phyloP scores from a whole-genome alignment of 2,888 invertebrate genomes.

The Nomada hirtipes region DNA sequence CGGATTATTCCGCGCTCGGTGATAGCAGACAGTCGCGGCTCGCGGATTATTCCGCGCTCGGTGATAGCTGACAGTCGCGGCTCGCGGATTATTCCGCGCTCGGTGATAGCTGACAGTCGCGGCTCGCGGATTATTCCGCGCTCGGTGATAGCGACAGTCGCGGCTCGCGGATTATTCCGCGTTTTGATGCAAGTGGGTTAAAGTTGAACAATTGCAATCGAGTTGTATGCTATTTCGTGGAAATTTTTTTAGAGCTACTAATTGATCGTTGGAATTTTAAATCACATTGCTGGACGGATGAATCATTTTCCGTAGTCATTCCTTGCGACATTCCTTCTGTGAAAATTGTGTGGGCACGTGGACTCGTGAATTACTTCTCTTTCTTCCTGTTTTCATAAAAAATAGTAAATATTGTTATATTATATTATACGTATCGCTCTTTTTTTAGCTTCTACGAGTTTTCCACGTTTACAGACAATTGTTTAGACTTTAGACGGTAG shows the following conservation, averaged over 20 bases:
- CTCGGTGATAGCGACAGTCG: too few relatives aligned
- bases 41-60: too few relatives aligned
- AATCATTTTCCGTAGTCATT: conserved; percentile 30
- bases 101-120: too few relatives aligned
- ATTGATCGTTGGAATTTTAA: conserved; percentile 16
- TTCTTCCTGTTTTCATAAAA: not conserved
- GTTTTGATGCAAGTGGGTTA: too few relatives aligned
- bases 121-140: too few relatives aligned
- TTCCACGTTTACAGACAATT: not conserved
- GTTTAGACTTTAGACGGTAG: too few relatives aligned
- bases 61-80: too few relatives aligned
- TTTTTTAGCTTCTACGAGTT: not conserved
- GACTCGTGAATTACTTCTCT: not conserved
- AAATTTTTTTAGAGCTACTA: too few relatives aligned
- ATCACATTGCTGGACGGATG: conserved; percentile 3
- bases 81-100: too few relatives aligned
- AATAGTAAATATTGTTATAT: not conserved
- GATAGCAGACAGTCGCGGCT: too few relatives aligned
- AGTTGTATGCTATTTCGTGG: not conserved
- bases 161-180: too few relatives aligned
- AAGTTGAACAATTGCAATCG: not conserved
- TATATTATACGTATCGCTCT: not conserved
- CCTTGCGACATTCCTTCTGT: conserved; percentile 43
- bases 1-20: too few relatives aligned
- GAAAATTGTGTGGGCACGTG: conserved; percentile 18